Evolutionary conservation across 2,797 vertebrate genomes (phyloP), one percentile per base, ranked within the genome.

Genomic region (Cephalopachus bancanus): DNA sequence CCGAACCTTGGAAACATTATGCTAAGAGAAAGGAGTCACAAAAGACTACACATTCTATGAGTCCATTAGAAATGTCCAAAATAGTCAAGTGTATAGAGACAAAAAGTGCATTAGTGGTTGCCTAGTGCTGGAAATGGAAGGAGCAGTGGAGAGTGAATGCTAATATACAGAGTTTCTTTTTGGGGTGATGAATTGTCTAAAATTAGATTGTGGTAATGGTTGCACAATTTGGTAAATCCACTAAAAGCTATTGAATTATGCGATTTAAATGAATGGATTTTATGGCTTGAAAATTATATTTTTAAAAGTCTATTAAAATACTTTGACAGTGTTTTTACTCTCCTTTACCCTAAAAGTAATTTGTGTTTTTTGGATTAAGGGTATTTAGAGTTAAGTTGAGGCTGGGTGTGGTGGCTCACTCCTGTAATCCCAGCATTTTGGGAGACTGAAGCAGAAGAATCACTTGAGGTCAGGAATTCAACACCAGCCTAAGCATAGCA

Each of bases 271-370:
- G n/a, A 14, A 53, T 92, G 9, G 4, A 57, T 83, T 87, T 91
- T 90, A 84, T 71, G 49, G 2, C 30, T 81, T 60, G 5, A 9
- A 84, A 89, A 83, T 37, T 87, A 20, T 55, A 44, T 72, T 0
- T 83, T 60, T 83, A 20, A 85, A 78, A 96, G 67, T 15, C 14
- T 93, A 57, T 83, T 33, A 55, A 81, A 65, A 44, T 64, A 57
- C 15, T 3, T 12, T 72, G 37, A 57, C 26, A 81, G 79, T 94
- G 85, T 83, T 17, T 83, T 78, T 94, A 53, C 10, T n/a, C 6
- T 55, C 20, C 62, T 81, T 92, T 59, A 71, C n/a, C 15, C 28
- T 89, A 69, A 81, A 86, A 94, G 11, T 71, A 89, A 85, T 37
- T 5, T 53, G 76, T 0, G 1, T 75, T 84, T 33, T 89, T 89